Evolutionary conservation across 1,140 invertebrate species (phyloP).

Genomic region (Helicoverpa zea): DNA sequence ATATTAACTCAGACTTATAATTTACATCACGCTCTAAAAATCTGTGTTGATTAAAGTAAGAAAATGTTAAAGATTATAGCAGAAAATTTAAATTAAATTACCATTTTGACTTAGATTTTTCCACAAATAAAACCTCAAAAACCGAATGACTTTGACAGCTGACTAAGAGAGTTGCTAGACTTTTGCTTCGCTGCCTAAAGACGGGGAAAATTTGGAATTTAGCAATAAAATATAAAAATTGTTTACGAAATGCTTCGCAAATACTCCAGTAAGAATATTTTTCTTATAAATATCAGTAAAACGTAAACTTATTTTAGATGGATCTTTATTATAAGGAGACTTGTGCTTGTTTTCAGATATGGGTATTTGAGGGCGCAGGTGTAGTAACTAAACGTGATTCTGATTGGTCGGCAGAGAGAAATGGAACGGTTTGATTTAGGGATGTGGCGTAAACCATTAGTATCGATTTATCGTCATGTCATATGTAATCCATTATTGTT

Average conservation of each 20-base stretch:
- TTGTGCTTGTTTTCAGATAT: not conserved
- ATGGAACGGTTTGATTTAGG: conserved; percentile 34
- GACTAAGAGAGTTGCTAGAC: not conserved
- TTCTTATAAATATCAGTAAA: too few relatives aligned
- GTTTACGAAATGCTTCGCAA: too few relatives aligned
- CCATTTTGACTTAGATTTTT: conserved; percentile 73
- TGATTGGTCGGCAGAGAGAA: conserved; percentile 19
- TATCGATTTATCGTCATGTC: too few relatives aligned
- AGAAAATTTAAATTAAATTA: conserved; percentile 74
- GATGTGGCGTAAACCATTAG: not conserved
- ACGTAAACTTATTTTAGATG: too few relatives aligned
- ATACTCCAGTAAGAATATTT: too few relatives aligned
- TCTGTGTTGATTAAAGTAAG: not conserved
- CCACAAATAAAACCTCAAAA: conserved; percentile 59
- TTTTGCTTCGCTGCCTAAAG: not conserved
- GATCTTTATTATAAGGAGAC: not conserved
- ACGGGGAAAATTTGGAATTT: not conserved
- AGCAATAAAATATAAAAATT: too few relatives aligned
- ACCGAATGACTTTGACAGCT: conserved; percentile 59
- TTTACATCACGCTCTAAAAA: conserved; percentile 23
- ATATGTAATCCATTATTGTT: too few relatives aligned
- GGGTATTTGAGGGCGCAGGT: not conserved
- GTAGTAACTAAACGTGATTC: conserved; percentile 35
- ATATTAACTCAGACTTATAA: conserved; percentile 46
- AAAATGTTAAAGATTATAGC: conserved; percentile 54